Percentiles rank a stretch among this genome's conserved stretches.
phyloP scores from a whole-genome alignment of 2,797 vertebrate genomes.

The Xiphophorus birchmanni region DNA sequence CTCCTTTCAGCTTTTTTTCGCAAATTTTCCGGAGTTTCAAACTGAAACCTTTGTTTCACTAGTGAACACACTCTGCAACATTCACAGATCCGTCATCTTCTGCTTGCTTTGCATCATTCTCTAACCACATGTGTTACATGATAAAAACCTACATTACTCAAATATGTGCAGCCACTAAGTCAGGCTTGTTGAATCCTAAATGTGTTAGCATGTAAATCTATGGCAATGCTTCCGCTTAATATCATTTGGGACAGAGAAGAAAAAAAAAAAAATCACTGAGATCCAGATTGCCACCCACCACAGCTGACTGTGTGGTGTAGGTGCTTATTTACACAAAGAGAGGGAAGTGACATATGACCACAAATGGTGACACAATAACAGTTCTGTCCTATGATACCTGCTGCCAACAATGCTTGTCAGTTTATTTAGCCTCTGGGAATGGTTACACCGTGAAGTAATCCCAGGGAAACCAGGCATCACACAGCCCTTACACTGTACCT shows the following conservation, averaged over 20 bases:
- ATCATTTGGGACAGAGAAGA: background rate
- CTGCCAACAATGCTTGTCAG: background rate
- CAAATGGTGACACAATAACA: background rate
- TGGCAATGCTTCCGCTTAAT: background rate
- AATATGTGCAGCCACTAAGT: background rate
- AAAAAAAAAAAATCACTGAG: background rate
- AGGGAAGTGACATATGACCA: background rate
- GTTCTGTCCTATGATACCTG: background rate
- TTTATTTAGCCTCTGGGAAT: background rate
- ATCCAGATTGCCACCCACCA: background rate
- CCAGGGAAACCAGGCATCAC: background rate
- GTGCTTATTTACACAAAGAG: background rate
- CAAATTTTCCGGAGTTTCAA: background rate
- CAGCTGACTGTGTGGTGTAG: background rate
- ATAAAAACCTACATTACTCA: background rate
- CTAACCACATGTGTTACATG: background rate
- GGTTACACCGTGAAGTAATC: conserved; percentile 6
- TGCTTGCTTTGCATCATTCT: background rate
- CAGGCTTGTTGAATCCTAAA: background rate
- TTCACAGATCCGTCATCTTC: background rate
- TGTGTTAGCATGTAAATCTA: background rate
- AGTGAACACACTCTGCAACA: background rate
- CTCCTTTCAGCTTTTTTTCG: background rate
- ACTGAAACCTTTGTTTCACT: background rate
- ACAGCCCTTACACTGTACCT: background rate